Evolutionary conservation across 2,113 vertebrate species (phyloP).

Genomic region (Labeo catla): DNA sequence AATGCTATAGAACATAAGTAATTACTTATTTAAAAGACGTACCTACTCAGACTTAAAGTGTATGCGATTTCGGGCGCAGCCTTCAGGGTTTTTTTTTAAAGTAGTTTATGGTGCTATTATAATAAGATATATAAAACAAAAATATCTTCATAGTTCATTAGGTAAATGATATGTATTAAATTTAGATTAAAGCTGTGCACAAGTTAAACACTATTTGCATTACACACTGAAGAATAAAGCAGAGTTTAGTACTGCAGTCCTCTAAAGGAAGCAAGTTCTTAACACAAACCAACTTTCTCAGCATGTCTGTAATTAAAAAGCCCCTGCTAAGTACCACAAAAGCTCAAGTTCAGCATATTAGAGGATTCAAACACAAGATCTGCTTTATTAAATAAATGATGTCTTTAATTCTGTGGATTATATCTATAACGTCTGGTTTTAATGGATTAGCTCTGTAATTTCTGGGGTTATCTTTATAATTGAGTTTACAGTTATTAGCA

Average conservation of each 20-base stretch:
- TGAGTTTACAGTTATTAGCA: neutral
- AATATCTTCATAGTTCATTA: neutral
- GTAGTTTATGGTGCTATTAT: neutral
- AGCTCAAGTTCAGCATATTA: neutral
- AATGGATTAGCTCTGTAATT: slow-evolving; percentile 28
- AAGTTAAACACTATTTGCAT: neutral
- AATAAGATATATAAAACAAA: neutral
- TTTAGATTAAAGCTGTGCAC: neutral
- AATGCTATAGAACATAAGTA: too few species aligned
- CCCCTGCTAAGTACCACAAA: neutral
- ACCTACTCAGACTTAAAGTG: too few species aligned
- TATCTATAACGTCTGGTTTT: neutral
- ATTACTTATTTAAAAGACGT: too few species aligned
- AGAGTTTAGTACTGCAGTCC: neutral
- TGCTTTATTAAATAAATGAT: neutral
- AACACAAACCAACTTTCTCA: neutral
- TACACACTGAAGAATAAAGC: neutral
- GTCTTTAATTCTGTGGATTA: neutral
- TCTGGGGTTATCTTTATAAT: slow-evolving; percentile 3
- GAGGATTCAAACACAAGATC: neutral
- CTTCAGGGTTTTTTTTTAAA: neutral
- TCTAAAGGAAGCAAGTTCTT: neutral
- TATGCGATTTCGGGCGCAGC: too few species aligned
- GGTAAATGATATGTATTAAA: neutral
- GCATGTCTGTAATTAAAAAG: slow-evolving; percentile 17